Conservation (phyloP, 2,888 invertebrate species). For the Ormyrus labotus region DNA sequence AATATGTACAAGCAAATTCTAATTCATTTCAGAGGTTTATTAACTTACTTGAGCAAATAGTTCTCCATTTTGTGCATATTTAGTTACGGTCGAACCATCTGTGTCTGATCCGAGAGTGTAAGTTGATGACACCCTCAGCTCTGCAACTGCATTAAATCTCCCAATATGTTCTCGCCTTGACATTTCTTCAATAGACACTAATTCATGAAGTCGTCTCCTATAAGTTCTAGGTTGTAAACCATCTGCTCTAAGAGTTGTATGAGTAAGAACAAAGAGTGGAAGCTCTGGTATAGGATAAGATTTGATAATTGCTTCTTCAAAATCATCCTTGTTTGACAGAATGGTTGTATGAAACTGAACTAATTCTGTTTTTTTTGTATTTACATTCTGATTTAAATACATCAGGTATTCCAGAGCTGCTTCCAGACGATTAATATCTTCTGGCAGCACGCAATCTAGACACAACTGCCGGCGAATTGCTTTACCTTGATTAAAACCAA, state of each 20-base stretch:
- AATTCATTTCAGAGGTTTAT: no score
- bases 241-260: constrained; percentile 81
- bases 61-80: constrained; percentile 86
- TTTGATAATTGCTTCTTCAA: constrained; percentile 74
- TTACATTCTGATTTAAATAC: constrained; percentile 79
- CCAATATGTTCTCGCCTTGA: constrained; percentile 84
- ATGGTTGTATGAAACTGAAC: constrained; percentile 79
- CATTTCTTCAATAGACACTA: constrained; percentile 85
- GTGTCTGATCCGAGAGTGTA: constrained; percentile 84
- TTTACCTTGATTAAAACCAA: constrained; percentile 84
- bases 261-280: constrained; percentile 82
- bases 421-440: constrained; percentile 81
- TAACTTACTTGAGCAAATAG: constrained; percentile 81
- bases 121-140: constrained; percentile 78
- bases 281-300: constrained; percentile 83
- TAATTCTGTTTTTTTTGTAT: constrained; percentile 76
- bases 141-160: constrained; percentile 82
- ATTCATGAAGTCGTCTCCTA: constrained; percentile 84
- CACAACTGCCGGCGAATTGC: constrained; percentile 82
- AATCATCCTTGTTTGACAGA: constrained; percentile 76
- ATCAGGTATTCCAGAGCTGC: constrained; percentile 81
- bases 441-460: constrained; percentile 85
- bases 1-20: no score
- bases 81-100: constrained; percentile 83
- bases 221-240: constrained; percentile 83